Conservation (phyloP, 2,797 vertebrate species). For the Lophius americanus region DNA sequence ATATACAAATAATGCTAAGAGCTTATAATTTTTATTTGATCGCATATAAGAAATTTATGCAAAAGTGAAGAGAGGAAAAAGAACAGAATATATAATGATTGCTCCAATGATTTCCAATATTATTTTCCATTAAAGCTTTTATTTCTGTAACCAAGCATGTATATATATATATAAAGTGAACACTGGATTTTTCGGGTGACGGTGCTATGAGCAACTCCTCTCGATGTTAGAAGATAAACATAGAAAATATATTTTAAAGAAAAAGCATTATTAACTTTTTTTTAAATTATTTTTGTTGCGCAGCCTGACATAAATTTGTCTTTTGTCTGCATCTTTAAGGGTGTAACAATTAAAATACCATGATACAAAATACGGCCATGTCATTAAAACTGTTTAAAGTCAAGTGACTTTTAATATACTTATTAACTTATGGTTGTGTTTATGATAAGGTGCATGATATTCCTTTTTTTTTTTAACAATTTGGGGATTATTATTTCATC, state of each 20-base stretch:
- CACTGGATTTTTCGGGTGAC: background rate
- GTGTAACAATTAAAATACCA: background rate
- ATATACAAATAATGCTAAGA: too few relatives aligned
- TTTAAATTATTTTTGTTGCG: background rate
- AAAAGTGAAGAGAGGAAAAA: background rate
- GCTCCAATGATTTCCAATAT: background rate
- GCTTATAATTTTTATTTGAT: background rate
- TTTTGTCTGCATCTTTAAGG: too few relatives aligned
- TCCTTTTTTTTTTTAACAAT: background rate
- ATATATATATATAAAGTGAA: slow-evolving; percentile 1
- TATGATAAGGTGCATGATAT: too few relatives aligned
- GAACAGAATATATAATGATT: background rate
- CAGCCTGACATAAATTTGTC: background rate
- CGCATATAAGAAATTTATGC: too few relatives aligned
- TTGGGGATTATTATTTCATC: background rate
- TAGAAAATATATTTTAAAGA: background rate
- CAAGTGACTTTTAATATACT: background rate
- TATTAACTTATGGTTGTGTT: too few relatives aligned
- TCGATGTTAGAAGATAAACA: background rate
- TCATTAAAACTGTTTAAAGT: background rate
- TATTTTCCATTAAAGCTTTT: background rate
- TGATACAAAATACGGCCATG: background rate
- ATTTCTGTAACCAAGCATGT: background rate
- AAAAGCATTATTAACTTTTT: background rate
- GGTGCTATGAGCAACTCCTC: background rate